phyloP scores from a whole-genome alignment of 1,140 invertebrate genomes.

The Nephila pilipes region DNA sequence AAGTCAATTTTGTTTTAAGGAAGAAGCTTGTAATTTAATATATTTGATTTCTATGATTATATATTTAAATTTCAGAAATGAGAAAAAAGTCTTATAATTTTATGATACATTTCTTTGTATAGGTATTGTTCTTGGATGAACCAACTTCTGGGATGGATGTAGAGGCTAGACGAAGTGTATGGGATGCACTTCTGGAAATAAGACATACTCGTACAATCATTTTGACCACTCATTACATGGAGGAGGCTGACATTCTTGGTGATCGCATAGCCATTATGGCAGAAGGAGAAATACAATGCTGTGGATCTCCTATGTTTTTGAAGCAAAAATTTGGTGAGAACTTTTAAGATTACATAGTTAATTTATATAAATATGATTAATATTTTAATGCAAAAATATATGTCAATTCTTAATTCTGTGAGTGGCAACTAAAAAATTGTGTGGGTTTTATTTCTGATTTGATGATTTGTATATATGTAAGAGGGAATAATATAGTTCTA shows the following conservation, averaged over 20 bases:
- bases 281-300: constrained; percentile 83
- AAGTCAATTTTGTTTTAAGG: too few relatives aligned
- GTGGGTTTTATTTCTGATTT: too few relatives aligned
- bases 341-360: neutral
- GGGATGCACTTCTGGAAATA: constrained; percentile 83
- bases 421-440: too few relatives aligned
- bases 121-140: constrained; percentile 81
- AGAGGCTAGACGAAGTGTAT: constrained; percentile 84
- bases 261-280: constrained; percentile 84
- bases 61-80: too few relatives aligned
- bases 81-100: neutral
- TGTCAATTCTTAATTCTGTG: too few relatives aligned
- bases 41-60: too few relatives aligned
- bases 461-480: too few relatives aligned
- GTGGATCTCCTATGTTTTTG: constrained; percentile 83
- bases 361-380: too few relatives aligned
- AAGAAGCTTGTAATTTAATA: too few relatives aligned
- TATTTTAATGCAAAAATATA: too few relatives aligned
- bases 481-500: too few relatives aligned
- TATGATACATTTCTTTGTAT: constrained; percentile 72
- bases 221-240: constrained; percentile 98
- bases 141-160: constrained; percentile 84
- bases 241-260: constrained; percentile 91
- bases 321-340: constrained; percentile 83
- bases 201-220: constrained; percentile 87